Percentiles rank a stretch among this genome's conserved stretches.
These are phyloP conservation scores for Aplidium turbinatum DNA, from an alignment of 23 tunicate genomes.

Conservation along the genomic window DNA sequence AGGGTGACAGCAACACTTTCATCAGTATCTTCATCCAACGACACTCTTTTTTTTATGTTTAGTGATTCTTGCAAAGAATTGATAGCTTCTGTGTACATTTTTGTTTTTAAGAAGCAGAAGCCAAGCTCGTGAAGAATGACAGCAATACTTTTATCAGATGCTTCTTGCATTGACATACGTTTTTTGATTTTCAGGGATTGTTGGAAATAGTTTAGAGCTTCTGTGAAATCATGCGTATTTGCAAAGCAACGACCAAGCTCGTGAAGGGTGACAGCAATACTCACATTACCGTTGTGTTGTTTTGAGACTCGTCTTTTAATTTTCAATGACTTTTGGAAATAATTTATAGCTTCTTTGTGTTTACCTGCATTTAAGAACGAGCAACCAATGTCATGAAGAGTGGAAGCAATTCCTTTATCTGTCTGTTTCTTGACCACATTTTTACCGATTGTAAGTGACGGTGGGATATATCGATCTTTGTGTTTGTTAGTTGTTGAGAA, in stretches of 20 bases:
- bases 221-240: neutral
- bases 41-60: neutral
- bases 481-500: no score
- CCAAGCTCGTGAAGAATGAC: neutral
- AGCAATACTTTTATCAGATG: neutral
- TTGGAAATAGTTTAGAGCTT: constrained; percentile 2
- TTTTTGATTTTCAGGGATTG: neutral
- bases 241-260: constrained; percentile 9
- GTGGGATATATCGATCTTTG: no score
- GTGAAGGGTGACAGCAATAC: neutral
- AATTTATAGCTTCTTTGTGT: constrained; percentile 1
- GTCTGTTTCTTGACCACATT: no score
- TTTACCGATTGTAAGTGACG: no score
- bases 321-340: neutral
- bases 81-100: neutral
- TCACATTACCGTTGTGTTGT: neutral
- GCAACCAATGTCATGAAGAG: constrained; percentile 7
- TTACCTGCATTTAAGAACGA: neutral
- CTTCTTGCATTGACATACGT: neutral
- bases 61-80: neutral
- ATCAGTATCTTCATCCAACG: neutral
- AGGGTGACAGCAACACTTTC: neutral
- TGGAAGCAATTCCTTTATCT: neutral
- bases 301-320: neutral
- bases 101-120: neutral